Percentiles rank a stretch among this genome's conserved stretches.
Evolutionary conservation across 2,888 invertebrate species (phyloP).

Genomic region (Chirona hameri): DNA sequence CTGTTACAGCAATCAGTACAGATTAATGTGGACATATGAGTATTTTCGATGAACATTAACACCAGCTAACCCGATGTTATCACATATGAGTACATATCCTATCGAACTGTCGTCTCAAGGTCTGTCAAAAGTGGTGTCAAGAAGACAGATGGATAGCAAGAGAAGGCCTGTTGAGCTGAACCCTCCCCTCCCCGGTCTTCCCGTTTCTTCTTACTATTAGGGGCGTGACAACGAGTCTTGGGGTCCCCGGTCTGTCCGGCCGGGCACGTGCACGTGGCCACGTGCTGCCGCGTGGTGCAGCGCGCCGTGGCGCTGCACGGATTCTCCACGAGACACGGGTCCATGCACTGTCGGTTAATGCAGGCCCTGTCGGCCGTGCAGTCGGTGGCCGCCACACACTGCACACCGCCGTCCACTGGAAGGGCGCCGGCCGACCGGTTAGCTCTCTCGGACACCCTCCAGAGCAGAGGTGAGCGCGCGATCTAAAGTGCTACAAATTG

Average conservation of each 20-base stretch:
- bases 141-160: too few species aligned
- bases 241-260: constrained; percentile 77
- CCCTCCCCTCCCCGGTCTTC: too few species aligned
- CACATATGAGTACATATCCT: too few species aligned
- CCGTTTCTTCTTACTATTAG: neutral
- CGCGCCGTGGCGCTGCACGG: constrained; percentile 48
- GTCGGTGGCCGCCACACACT: constrained; percentile 67
- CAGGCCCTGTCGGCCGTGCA: constrained; percentile 71
- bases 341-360: constrained; percentile 34
- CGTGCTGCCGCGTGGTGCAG: constrained; percentile 43
- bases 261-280: constrained; percentile 63
- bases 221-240: constrained; percentile 35
- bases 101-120: too few species aligned
- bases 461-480: too few species aligned
- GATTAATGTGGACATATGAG: too few species aligned
- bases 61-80: too few species aligned
- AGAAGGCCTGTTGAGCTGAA: too few species aligned
- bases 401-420: constrained; percentile 48
- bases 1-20: too few species aligned
- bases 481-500: too few species aligned
- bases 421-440: constrained; percentile 12
- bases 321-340: constrained; percentile 69
- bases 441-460: neutral
- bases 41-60: too few species aligned
- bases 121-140: too few species aligned